Evolutionary conservation across 2,113 vertebrate genomes (phyloP).

Genomic region (Neolamprologus longior): DNA sequence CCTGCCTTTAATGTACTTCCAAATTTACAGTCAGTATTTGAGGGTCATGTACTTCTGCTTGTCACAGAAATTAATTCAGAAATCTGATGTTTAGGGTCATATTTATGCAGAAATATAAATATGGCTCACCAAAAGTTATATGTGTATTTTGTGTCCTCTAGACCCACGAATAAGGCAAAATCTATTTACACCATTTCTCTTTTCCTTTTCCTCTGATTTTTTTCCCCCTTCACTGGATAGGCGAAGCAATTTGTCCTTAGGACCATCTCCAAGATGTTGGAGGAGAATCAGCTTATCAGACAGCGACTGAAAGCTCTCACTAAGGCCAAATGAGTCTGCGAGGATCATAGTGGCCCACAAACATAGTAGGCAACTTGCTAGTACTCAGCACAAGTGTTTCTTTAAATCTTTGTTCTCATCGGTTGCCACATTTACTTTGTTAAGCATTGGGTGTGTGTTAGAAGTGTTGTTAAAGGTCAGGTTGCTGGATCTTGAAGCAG

Average conservation of each 20-base stretch:
- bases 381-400: neutral
- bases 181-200: neutral
- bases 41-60: neutral
- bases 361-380: neutral
- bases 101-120: neutral
- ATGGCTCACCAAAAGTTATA: neutral
- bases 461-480: neutral
- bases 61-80: neutral
- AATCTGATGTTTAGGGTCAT: neutral
- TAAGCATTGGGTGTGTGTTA: neutral
- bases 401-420: neutral
- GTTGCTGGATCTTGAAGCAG: neutral
- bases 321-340: slow-evolving; percentile 1
- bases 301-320: slow-evolving; percentile 60
- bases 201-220: neutral
- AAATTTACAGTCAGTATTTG: neutral
- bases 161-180: neutral
- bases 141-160: neutral
- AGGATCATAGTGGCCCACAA: neutral
- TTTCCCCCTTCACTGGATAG: slow-evolving; percentile 36
- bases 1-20: neutral
- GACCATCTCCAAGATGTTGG: slow-evolving; percentile 82
- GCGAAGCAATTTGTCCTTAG: slow-evolving; percentile 66
- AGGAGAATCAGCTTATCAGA: slow-evolving; percentile 83
- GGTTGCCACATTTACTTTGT: neutral